Evolutionary conservation across 2,113 vertebrate genomes (phyloP), one percentile per base, ranked within the genome.

Genomic region (Marcusenius ussheri): DNA sequence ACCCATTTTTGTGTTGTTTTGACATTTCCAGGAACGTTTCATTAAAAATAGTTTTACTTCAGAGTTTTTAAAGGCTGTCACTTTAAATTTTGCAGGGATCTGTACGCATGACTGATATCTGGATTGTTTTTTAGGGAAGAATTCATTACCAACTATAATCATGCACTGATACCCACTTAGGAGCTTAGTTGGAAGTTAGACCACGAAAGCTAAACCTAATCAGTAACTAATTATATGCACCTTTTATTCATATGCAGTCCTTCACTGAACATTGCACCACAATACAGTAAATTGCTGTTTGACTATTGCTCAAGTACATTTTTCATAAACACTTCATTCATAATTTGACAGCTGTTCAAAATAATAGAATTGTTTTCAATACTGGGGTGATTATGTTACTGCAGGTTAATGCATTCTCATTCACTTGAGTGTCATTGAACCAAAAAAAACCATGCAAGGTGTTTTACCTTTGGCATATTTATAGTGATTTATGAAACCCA

Each of bases 341-440:
- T 70, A 70, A 70, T 70, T 39, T 80, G 74, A 80, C 35, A 80
- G 74, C 35, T 80, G 74, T 80, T 80, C 74, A 80, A 80, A 80
- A 80, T 42, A 80, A 80, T 80, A 42, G 74, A 15, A 80, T 42
- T 80, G 17, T 80, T 80, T 80, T 80, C 74, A 19, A 3, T 80
- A 80, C 5, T 39, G 13, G 74, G 74, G 35, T 8, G 35, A 42
- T 80, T 42, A 42, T 80, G 74, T 80, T 10, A 70, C 27, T 70
- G n/a, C n/a, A 31, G 3, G n/a, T 70, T 31, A 70, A 70, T 66
- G 62, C 62, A 66, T 66, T 66, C 10, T 70, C 62, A 70, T 70
- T 70, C 62, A 70, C 62, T 31, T 70, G 35, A 80, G 74, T 39
- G 74, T 42, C 74, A 80, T 80, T 35, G 74, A 80, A 31, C 27